phyloP scores from a whole-genome alignment of 2,113 vertebrate species.

The Podiceps cristatus region DNA sequence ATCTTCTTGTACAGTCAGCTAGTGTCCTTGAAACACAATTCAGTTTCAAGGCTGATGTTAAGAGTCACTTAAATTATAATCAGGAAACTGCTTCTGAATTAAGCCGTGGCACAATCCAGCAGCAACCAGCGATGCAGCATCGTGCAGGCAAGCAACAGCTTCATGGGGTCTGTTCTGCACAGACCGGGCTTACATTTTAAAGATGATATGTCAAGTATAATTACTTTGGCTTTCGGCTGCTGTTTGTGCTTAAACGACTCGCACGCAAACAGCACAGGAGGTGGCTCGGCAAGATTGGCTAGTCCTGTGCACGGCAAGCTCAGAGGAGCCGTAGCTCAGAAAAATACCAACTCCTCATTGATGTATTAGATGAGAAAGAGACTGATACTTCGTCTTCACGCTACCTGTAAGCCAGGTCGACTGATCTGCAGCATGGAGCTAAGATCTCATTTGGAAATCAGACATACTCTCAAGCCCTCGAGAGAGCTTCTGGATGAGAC shows the following conservation, averaged over 20 bases:
- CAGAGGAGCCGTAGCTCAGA: not conserved
- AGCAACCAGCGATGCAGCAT: not conserved
- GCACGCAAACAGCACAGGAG: not conserved
- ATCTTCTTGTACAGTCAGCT: not conserved
- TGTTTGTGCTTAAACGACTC: not conserved
- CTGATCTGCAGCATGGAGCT: not conserved
- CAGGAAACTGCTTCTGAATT: not conserved
- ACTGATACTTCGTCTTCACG: not conserved
- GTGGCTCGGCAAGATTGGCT: not conserved
- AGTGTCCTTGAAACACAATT: not conserved
- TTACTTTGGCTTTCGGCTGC: not conserved
- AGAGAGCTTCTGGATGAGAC: not conserved
- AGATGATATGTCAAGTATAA: not conserved
- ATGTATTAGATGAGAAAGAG: not conserved
- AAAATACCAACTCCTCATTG: not conserved
- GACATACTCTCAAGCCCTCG: not conserved
- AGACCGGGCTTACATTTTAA: not conserved
- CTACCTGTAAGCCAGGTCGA: not conserved
- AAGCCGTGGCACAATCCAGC: not conserved
- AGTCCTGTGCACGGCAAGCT: not conserved
- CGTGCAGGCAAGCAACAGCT: not conserved
- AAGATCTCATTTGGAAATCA: not conserved
- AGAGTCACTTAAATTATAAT: rapidly evolving
- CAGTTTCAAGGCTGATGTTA: not conserved
- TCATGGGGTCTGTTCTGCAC: rapidly evolving